phyloP scores from a whole-genome alignment of 2,888 invertebrate species.

The Oegoconia quadripuncta region DNA sequence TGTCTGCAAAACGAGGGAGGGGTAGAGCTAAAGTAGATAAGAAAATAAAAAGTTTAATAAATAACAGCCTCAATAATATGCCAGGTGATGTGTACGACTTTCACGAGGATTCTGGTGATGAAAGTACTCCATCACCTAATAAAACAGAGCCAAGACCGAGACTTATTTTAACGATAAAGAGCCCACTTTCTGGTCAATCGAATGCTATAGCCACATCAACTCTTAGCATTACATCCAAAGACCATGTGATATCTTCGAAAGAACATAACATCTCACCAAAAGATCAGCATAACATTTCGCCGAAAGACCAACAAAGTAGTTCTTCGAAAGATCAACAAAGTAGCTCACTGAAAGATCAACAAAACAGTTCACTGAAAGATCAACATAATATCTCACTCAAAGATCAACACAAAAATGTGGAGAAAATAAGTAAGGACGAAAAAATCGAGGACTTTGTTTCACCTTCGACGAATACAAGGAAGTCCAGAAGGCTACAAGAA shows the following conservation, averaged over 20 bases:
- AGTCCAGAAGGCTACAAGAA: conserved; percentile 89
- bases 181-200: conserved; percentile 74
- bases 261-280: too few species aligned
- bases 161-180: conserved; percentile 90
- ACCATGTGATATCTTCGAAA: too few species aligned
- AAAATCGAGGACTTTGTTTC: conserved; percentile 81
- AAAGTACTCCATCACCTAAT: conserved; percentile 67
- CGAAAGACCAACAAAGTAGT: too few species aligned
- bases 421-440: conserved; percentile 59
- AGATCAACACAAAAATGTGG: conserved; percentile 32
- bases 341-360: too few species aligned
- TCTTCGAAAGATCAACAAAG: too few species aligned
- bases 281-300: too few species aligned
- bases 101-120: conserved; percentile 93
- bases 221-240: conserved; percentile 52
- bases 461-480: conserved; percentile 85
- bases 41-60: conserved; percentile 64
- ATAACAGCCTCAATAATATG: conserved; percentile 77
- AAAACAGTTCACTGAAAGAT: too few species aligned
- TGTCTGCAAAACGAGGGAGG: conserved; percentile 65
- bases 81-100: conserved; percentile 93
- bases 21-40: conserved; percentile 76
- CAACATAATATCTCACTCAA: too few species aligned
- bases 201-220: conserved; percentile 61
- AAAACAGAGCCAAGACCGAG: conserved; percentile 82